phyloP scores from a whole-genome alignment of 2,797 vertebrate genomes.

The Amblyraja radiata region DNA sequence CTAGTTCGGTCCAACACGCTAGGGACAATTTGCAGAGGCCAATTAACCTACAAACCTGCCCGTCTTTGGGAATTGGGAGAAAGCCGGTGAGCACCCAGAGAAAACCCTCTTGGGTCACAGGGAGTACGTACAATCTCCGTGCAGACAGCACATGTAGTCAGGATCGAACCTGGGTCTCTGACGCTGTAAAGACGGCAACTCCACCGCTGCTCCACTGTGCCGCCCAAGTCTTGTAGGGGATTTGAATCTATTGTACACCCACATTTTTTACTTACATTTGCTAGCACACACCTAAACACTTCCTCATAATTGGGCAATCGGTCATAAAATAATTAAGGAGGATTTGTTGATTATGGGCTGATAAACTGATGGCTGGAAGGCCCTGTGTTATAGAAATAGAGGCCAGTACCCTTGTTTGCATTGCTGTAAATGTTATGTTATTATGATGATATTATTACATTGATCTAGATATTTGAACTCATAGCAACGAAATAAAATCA shows the following conservation, averaged over 20 bases:
- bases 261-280: background rate
- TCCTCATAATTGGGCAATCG: background rate
- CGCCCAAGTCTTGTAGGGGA: too few species aligned
- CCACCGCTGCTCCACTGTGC: too few species aligned
- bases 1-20: too few species aligned
- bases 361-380: background rate
- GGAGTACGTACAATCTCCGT: too few species aligned
- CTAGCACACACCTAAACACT: background rate
- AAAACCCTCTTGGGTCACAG: too few species aligned
- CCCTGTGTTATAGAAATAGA: background rate
- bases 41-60: too few species aligned
- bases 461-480: background rate
- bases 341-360: background rate
- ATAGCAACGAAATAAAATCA: background rate
- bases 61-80: too few species aligned
- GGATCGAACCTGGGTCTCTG: too few species aligned
- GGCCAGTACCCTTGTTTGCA: background rate
- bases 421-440: background rate
- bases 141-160: too few species aligned
- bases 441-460: background rate
- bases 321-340: background rate
- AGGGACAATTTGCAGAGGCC: too few species aligned
- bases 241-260: background rate
- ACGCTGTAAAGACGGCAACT: too few species aligned
- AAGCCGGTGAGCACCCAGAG: too few species aligned